Base-by-base conservation (phyloP, 2,797 vertebrate genomes). In the Squalus acanthias region DNA sequence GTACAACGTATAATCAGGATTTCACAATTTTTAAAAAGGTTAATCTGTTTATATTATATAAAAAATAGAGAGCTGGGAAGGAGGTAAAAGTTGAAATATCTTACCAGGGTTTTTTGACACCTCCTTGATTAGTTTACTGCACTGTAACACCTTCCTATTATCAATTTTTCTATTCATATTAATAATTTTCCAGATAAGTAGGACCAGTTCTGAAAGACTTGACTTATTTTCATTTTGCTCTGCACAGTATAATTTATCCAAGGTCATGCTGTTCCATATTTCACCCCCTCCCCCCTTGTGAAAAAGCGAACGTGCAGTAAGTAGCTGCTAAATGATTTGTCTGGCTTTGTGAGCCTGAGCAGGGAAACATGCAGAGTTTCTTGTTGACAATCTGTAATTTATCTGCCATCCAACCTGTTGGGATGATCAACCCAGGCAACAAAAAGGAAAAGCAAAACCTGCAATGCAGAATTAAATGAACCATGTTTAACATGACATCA, bases 311-410 rank as follows among this genome's bases (percentile, higher is more conserved):
- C 63, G 46, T 96, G 96, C 67, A 92, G 94, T 53, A 76, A 76
- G 29, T 72, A 92, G 70, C 20, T 60, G 39, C 72, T 94, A 96
- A 69, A 67, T 92, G 69, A 72, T 74, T 96, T 95, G 96, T 65
- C 96, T 95, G 96, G 85, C 96, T 67, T 82, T 97, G 96, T 97
- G 97, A 98, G 96, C 96, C 96, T 96, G 92, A 96, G 53, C 87
- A 96, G 96, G 95, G 85, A 96, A 65, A 96, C 7, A 1, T 93
- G 8, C 96, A 97, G 95, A 97, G 53, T 93, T 85, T 96, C 87
- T 97, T 97, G 92, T 65, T 92, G 96, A 74, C 97, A 97, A 97
- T 97, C 74, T 96, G 97, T 97, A 97, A 97, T 97, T 96, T 96
- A 97, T 97, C 96, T 96, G 65, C 39, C 96, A 96, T 96, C 96